Base-by-base conservation (phyloP, 1,140 invertebrate genomes). In the Gyrodactylus salaris region DNA sequence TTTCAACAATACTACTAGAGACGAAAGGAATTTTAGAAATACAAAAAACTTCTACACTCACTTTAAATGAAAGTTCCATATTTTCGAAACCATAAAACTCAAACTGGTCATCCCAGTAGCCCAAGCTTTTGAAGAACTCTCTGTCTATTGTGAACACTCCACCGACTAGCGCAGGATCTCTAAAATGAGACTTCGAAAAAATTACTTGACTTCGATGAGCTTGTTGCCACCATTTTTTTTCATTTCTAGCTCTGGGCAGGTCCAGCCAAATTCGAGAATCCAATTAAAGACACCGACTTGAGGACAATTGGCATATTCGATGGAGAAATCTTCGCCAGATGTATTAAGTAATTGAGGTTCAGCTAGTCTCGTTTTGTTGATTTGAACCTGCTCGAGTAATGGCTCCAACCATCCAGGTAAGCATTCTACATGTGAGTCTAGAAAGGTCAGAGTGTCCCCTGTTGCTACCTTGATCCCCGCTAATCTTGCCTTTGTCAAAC, bases 391-490 rank as follows among this genome's bases (percentile, higher is more conserved):
- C n/a, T 54, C 34, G 7, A 54, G 34, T n/a, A 54, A 54, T 54
- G 34, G 34, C n/a, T 54, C 34, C 34, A 54, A 82, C 86, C 93
- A 97, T 26, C 91, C 91, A 81, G 87, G 86, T 0, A 88, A 89
- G 77, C 90, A 92, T 81, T 96, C 93, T 83, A 91, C 94, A 81
- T 97, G 92, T 23, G 89, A 93, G 80, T 96, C 92, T 69, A 97
- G 84, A 81, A 93, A 97, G 23, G 92, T 95, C 20, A 97, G 84
- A 0, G 96, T 89, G 19, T 88, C 86, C 0, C 88, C 91, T 26
- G 84, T 84, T 54, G 84, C 81, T n/a, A 90, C 91, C 25, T 85
- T 85, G n/a, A 91, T 87, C 1, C 93, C 88, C 72, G 91, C 81
- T 7, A 97, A 82, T 75, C 91, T 83, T 0, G 92, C 92, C 76